Conservation (phyloP, 2,113 vertebrate genomes). For the Emydura subglobosa region DNA sequence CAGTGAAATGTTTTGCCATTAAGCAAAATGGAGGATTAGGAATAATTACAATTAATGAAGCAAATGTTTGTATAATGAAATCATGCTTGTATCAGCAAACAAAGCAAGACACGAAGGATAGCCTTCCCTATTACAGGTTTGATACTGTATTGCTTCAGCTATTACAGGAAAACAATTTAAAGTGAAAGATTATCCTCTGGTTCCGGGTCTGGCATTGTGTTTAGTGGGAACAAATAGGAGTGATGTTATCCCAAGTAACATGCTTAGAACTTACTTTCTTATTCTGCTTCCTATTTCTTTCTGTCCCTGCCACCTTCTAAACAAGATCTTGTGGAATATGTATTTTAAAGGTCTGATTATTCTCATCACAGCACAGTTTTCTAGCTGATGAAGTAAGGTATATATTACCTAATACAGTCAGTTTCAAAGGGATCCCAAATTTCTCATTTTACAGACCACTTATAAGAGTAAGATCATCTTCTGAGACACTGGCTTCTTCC, state of each 20-base stretch:
- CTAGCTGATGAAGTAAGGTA: background rate
- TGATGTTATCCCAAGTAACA: conserved; percentile 19
- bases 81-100: conserved; percentile 55
- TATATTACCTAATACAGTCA: background rate
- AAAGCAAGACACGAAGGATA: background rate
- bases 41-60: conserved; percentile 67
- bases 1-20: conserved; percentile 64
- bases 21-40: conserved; percentile 69
- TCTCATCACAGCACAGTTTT: background rate
- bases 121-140: background rate
- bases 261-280: background rate
- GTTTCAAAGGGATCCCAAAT: background rate
- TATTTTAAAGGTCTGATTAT: background rate
- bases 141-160: conserved; percentile 3
- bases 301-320: background rate
- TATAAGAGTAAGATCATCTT: background rate
- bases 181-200: conserved; percentile 34
- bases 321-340: background rate
- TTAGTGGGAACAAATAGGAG: conserved; percentile 42
- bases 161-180: conserved; percentile 42
- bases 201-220: conserved; percentile 21
- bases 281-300: background rate
- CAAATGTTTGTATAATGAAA: conserved; percentile 69
- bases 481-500: background rate
- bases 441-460: background rate